Evolutionary conservation across 1,140 invertebrate species (phyloP).

Genomic region (Venturia canescens): DNA sequence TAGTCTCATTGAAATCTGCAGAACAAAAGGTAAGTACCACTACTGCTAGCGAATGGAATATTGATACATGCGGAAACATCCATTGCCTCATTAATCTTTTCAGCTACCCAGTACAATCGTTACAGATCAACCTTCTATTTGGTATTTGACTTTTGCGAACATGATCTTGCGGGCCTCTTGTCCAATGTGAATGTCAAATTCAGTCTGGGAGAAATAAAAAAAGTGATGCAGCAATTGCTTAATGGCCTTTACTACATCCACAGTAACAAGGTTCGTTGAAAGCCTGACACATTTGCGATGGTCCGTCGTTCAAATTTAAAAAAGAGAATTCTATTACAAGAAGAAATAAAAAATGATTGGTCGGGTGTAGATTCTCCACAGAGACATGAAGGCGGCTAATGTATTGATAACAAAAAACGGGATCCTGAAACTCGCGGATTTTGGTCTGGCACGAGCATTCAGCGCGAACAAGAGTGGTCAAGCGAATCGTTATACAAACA

Average conservation of each 20-base stretch:
- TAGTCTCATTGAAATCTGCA: slow-evolving; percentile 97
- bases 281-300: neutral
- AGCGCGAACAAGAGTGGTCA: slow-evolving; percentile 91
- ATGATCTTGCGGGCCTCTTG: slow-evolving; percentile 97
- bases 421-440: slow-evolving; percentile 95
- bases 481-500: slow-evolving; percentile 95
- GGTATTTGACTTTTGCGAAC: slow-evolving; percentile 99
- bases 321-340: too few relatives aligned
- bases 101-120: slow-evolving; percentile 89
- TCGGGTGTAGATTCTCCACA: slow-evolving; percentile 84
- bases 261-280: slow-evolving; percentile 88
- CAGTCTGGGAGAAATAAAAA: slow-evolving; percentile 97
- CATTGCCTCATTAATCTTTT: slow-evolving; percentile 56
- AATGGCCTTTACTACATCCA: slow-evolving; percentile 99
- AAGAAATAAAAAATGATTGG: too few relatives aligned
- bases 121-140: slow-evolving; percentile 97
- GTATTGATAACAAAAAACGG: slow-evolving; percentile 98
- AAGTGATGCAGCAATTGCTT: slow-evolving; percentile 97
- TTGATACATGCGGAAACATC: neutral
- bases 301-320: too few relatives aligned
- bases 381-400: slow-evolving; percentile 99
- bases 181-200: slow-evolving; percentile 98
- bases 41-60: neutral
- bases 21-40: slow-evolving; percentile 85
- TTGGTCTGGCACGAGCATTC: slow-evolving; percentile 94